These are phyloP conservation scores for Thymelicus acteon DNA, from an alignment of 2,888 invertebrate genomes.

Conservation along the genomic window DNA sequence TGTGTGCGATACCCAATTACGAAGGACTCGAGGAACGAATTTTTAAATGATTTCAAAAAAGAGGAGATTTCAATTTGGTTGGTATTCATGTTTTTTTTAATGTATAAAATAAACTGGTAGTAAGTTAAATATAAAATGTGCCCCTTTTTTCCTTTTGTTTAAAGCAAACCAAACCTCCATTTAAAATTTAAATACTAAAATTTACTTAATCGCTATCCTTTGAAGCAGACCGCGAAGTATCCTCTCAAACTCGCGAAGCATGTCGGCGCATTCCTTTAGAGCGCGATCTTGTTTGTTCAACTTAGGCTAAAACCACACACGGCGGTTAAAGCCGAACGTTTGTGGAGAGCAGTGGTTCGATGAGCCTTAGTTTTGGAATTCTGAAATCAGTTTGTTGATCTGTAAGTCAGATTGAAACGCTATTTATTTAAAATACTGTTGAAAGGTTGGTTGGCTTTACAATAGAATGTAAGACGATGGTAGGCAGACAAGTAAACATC, in stretches of 20 bases:
- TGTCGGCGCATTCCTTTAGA: background rate
- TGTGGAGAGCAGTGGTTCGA: background rate
- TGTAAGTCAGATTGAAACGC: too few relatives aligned
- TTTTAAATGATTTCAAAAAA: background rate
- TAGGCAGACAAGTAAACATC: too few relatives aligned
- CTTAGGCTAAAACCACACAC: background rate
- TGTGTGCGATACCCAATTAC: conserved; percentile 4
- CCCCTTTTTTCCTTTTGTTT: background rate
- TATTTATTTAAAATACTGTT: too few relatives aligned
- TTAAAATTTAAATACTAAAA: conserved; percentile 1
- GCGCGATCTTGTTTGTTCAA: conserved; percentile 1
- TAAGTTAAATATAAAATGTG: too few relatives aligned
- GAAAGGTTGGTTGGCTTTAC: too few relatives aligned
- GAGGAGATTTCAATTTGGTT: too few relatives aligned
- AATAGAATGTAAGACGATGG: too few relatives aligned
- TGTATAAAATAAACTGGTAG: too few relatives aligned
- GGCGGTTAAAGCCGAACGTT: background rate
- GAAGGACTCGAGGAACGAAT: background rate
- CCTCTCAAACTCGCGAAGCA: background rate
- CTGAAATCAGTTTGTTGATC: background rate
- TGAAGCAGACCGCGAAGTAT: conserved; percentile 4
- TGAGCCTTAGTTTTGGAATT: background rate
- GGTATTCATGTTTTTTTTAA: too few relatives aligned
- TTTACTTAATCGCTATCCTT: conserved; percentile 6
- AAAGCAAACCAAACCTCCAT: background rate